Evolutionary conservation across 2,797 vertebrate genomes (phyloP), one percentile per base, ranked within the genome.

Genomic region (Denticeps clupeoides): DNA sequence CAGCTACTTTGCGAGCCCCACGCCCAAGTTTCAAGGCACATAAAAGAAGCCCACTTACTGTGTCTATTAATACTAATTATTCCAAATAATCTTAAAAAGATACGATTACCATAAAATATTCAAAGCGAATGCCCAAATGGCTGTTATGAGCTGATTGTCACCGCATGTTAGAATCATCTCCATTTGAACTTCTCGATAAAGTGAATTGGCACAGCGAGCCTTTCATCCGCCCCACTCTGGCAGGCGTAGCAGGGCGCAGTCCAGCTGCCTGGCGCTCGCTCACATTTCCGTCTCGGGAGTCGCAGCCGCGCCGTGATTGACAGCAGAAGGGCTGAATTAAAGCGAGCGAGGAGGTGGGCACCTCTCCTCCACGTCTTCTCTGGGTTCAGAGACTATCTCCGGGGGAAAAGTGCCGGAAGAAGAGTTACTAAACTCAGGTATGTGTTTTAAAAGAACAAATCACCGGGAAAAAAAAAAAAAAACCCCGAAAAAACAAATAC

Each of bases 41-140:
- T 22, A 45, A 52, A 46, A 37, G 13, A 21, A 27, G 35, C 16
- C 37, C 38, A 13, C 18, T 47, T 33, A 27, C 16, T 43, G 29
- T 44, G 23, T 46, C 51, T 53, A 56, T 40, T 45, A 57, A 51
- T 49, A 45, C 50, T 62, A 63, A 62, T 63, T 61, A 61, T 51
- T 48, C 31, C 51, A 33, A 53, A 51, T 32, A 22, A n/a, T 48
- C 53, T 31, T 45, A 58, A 53, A 45, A 18, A 33, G 16, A 3
- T 37, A 37, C 33, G 15, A 58, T 63, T 65, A 51, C 25, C 55
- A 63, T 60, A 53, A 45, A 49, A 44, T 27, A 45, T 52, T 21
- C 13, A 12, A 21, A 55, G 51, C 50, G 38, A 22, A 38, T 16
- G 19, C 44, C 31, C 26, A 26, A 45, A 46, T 25, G 23, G 50